Percentiles rank a stretch among this genome's conserved stretches.
These are phyloP conservation scores for Rotaria magnacalcarata DNA, from an alignment of 2,888 invertebrate genomes.

Conservation along the genomic window DNA sequence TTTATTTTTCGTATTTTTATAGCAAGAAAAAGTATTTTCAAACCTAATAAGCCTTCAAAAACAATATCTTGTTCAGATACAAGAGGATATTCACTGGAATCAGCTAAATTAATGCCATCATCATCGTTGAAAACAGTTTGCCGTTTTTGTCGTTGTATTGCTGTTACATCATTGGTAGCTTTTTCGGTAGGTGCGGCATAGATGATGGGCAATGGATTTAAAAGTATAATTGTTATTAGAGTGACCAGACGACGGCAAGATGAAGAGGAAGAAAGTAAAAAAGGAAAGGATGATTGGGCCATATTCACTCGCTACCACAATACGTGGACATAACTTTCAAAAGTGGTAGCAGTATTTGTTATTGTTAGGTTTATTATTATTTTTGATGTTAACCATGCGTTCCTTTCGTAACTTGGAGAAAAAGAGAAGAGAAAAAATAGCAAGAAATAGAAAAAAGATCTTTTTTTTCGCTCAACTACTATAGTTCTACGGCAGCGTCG, in stretches of 20 bases:
- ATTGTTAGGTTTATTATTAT: constrained; percentile 10
- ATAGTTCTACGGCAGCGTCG: neutral
- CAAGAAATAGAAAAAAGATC: neutral
- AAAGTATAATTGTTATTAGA: neutral
- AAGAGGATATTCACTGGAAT: neutral
- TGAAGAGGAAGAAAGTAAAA: neutral
- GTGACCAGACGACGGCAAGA: neutral
- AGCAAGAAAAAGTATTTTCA: neutral
- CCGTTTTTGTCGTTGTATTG: neutral
- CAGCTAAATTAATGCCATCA: neutral
- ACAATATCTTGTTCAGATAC: neutral
- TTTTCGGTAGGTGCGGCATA: neutral
- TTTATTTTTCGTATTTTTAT: no score
- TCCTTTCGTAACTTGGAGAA: neutral
- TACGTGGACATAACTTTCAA: neutral
- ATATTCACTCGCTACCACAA: constrained; percentile 11
- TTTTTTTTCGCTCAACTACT: neutral
- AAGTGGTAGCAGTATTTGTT: neutral
- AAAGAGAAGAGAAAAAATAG: neutral
- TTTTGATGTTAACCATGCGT: constrained; percentile 20
- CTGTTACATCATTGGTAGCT: neutral
- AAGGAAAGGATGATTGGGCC: constrained; percentile 10
- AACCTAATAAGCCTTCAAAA: neutral
- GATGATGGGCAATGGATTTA: neutral
- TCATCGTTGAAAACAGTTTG: neutral